phyloP scores from a whole-genome alignment of 2,113 vertebrate species.

The Charina bottae region DNA sequence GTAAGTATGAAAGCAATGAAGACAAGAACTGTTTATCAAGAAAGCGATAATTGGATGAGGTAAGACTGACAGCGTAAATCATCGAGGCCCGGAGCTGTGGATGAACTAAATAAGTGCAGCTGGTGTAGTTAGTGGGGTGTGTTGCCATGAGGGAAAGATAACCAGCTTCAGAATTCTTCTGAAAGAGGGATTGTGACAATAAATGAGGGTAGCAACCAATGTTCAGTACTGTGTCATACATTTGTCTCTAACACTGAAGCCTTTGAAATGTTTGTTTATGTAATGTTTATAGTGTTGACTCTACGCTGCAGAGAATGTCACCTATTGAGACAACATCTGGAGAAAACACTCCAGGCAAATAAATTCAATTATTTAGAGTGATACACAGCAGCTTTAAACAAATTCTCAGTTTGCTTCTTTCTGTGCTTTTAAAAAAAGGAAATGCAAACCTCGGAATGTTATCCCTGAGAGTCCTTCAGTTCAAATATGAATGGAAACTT shows the following conservation, averaged over 20 bases:
- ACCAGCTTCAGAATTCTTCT: not conserved
- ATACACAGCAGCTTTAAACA: constrained; percentile 43
- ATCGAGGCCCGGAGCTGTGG: not conserved
- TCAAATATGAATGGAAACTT: constrained; percentile 13
- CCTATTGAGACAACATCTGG: constrained; percentile 11
- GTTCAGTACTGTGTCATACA: not conserved
- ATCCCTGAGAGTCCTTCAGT: constrained; percentile 3
- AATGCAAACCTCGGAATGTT: not conserved
- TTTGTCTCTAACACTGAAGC: not conserved
- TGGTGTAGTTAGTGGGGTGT: not conserved
- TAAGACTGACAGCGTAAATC: not conserved
- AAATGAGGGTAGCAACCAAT: not conserved
- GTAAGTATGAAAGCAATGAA: not conserved
- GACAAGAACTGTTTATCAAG: not conserved
- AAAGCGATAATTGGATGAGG: not conserved
- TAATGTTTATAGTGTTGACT: not conserved
- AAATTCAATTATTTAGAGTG: constrained; percentile 26
- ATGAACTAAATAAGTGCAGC: not conserved
- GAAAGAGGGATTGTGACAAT: not conserved
- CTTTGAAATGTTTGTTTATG: constrained; percentile 15
- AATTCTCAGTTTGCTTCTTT: not conserved
- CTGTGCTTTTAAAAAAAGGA: not conserved
- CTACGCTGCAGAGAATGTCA: not conserved
- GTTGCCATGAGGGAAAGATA: not conserved
- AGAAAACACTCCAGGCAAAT: not conserved